A percentile compares a stretch with the other conserved stretches of the same genome.
Evolutionary conservation across 2,888 invertebrate genomes (phyloP).

Genomic region (Hylaea fasciaria): DNA sequence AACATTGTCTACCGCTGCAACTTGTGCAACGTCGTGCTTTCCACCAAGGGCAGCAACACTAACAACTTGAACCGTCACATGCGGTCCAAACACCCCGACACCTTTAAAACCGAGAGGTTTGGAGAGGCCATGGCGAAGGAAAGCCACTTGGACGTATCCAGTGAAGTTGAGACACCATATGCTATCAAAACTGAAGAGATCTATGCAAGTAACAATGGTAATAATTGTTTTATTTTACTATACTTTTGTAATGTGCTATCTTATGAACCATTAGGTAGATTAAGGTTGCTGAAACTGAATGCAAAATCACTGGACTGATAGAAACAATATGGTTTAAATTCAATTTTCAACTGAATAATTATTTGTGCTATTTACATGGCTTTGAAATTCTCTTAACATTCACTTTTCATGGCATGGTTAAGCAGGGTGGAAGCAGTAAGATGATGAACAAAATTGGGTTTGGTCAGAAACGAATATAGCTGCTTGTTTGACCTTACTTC

Average conservation of each 20-base stretch:
- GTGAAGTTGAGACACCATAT: constrained; percentile 56
- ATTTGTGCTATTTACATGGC: too few species aligned
- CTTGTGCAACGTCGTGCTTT: constrained; percentile 72
- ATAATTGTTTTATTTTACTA: background rate
- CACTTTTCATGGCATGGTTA: too few species aligned
- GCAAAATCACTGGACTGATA: too few species aligned
- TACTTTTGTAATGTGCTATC: background rate
- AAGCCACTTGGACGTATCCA: constrained; percentile 36
- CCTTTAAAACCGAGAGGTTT: constrained; percentile 63
- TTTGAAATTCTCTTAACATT: too few species aligned
- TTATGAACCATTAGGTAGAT: background rate
- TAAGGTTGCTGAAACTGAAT: too few species aligned
- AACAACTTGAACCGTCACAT: constrained; percentile 80
- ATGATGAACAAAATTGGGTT: too few species aligned
- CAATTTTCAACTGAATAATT: too few species aligned
- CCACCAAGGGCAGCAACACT: constrained; percentile 78
- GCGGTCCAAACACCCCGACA: constrained; percentile 64
- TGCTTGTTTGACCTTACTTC: too few species aligned
- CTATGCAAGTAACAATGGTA: constrained; percentile 50
- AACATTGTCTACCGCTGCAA: constrained; percentile 74
- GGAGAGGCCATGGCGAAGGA: constrained; percentile 35
- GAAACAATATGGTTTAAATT: too few species aligned
- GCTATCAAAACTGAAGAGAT: constrained; percentile 62
- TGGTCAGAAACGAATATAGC: too few species aligned
- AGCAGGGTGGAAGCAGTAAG: too few species aligned